Conservation (phyloP, 1,140 invertebrate genomes). For the Archivesica marissinica region DNA sequence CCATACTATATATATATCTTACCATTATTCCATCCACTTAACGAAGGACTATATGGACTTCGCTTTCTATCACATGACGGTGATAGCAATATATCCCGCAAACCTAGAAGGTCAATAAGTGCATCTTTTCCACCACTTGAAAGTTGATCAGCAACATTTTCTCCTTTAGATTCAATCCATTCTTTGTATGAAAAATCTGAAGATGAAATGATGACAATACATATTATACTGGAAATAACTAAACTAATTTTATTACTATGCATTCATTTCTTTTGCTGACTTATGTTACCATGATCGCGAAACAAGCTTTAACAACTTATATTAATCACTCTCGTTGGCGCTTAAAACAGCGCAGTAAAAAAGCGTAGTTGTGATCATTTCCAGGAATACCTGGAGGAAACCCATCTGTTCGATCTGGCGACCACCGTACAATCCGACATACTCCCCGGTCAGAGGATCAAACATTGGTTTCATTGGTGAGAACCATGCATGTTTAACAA, state of each 20-base stretch:
- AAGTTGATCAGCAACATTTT: constrained; percentile 17
- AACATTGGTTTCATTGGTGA: no score
- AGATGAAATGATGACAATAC: neutral
- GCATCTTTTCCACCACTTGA: constrained; percentile 56
- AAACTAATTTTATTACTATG: neutral
- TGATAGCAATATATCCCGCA: constrained; percentile 60
- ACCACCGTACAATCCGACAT: no score
- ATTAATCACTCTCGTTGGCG: no score
- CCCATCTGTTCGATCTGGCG: no score
- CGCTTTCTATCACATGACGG: constrained; percentile 66
- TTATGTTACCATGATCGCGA: neutral
- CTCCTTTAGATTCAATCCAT: constrained; percentile 1
- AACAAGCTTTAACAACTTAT: no score
- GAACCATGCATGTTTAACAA: no score
- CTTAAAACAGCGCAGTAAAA: neutral
- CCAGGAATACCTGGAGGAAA: no score
- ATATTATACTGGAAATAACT: neutral
- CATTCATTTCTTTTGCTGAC: neutral
- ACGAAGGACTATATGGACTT: constrained; percentile 65
- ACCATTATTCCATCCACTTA: constrained; percentile 72
- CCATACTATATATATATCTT: neutral
- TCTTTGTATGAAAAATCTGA: constrained; percentile 19
- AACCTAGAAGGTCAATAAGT: constrained; percentile 65
- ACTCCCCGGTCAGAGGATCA: no score
- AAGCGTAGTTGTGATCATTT: neutral